Percentiles rank a stretch among this genome's conserved stretches.
Conservation (phyloP, 2,888 invertebrate species). For the Lasioglossum morio region DNA sequence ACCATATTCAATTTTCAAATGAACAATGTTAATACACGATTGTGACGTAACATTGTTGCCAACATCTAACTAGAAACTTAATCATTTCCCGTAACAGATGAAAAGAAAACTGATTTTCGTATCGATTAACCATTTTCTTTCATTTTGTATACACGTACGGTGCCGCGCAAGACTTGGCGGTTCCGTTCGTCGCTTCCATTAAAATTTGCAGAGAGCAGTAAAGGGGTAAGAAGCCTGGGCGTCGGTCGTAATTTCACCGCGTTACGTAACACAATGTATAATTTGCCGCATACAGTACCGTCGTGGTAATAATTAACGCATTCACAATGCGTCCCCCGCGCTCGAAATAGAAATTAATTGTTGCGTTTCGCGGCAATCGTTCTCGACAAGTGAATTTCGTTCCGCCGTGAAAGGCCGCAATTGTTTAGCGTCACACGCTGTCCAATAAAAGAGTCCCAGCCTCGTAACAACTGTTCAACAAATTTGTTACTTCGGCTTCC, state of each 20-base stretch:
- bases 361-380: constrained; percentile 18
- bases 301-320: constrained; percentile 22
- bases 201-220: neutral
- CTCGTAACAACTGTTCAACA: constrained; percentile 11
- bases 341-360: constrained; percentile 5
- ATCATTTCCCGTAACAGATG: neutral
- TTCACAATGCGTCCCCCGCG: neutral
- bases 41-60: neutral
- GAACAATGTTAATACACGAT: neutral
- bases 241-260: neutral
- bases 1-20: neutral
- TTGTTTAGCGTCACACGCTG: neutral
- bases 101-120: neutral
- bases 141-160: neutral
- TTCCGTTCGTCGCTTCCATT: neutral
- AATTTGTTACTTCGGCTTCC: constrained; percentile 35
- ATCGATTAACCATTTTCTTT: neutral
- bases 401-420: neutral
- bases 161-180: neutral
- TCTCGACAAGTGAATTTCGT: neutral
- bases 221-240: neutral
- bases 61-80: neutral
- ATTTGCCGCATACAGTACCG: neutral
- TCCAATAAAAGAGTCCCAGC: neutral
- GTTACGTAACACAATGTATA: neutral